Evolutionary conservation across 2,113 vertebrate genomes (phyloP).

Genomic region (Tamias sibiricus): DNA sequence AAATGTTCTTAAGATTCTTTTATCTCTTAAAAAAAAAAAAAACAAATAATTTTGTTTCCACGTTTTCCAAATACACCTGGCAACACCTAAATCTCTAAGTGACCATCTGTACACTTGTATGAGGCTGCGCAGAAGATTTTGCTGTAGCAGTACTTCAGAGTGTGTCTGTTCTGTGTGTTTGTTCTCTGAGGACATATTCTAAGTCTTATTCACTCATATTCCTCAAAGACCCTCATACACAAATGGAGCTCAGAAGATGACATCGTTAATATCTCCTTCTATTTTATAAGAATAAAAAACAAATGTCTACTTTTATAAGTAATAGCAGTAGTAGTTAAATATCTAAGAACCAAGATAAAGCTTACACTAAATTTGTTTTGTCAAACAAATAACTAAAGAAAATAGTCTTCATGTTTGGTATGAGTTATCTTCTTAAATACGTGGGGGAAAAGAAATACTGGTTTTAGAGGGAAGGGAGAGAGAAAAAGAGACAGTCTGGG

Average conservation of each 20-base stretch:
- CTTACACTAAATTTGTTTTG: slow-evolving; percentile 17
- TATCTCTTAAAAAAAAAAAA: background rate
- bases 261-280: background rate
- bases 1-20: background rate
- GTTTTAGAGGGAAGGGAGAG: background rate
- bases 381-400: slow-evolving; percentile 6
- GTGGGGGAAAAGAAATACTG: background rate
- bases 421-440: background rate
- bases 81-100: background rate
- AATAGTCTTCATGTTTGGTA: background rate
- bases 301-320: background rate
- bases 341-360: background rate
- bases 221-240: background rate
- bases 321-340: background rate
- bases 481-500: background rate
- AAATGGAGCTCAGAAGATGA: background rate
- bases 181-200: background rate
- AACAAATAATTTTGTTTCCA: slow-evolving; percentile 5
- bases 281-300: slow-evolving; percentile 21
- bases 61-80: background rate
- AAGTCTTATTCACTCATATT: background rate
- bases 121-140: background rate
- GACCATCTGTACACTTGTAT: background rate
- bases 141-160: background rate
- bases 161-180: background rate